phyloP scores from a whole-genome alignment of 1,140 invertebrate species.

The Pteromalus puparum region DNA sequence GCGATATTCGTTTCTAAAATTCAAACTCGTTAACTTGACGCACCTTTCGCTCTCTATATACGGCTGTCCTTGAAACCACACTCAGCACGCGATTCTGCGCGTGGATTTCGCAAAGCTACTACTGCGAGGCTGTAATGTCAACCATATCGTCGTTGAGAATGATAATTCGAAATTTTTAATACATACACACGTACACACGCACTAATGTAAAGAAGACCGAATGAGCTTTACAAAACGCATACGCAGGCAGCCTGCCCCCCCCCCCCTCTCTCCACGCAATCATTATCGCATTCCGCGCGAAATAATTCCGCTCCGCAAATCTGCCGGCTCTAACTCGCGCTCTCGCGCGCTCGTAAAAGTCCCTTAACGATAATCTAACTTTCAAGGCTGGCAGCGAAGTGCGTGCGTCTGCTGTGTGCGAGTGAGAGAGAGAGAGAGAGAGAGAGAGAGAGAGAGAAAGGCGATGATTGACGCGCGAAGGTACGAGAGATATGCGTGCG shows the following conservation, averaged over 20 bases:
- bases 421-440: neutral
- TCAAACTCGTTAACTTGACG: no score
- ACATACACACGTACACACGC: no score
- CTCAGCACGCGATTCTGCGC: neutral
- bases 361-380: slow-evolving; percentile 47
- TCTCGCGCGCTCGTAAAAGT: slow-evolving; percentile 58
- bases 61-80: neutral
- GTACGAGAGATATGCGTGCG: slow-evolving; percentile 51
- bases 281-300: slow-evolving; percentile 35
- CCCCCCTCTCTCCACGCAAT: neutral
- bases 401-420: neutral
- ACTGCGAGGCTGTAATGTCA: neutral
- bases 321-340: slow-evolving; percentile 48
- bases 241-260: neutral
- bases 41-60: slow-evolving; percentile 1
- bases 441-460: slow-evolving; percentile 59
- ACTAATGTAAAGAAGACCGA: neutral
- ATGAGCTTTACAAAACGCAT: neutral
- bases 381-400: slow-evolving; percentile 51
- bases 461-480: slow-evolving; percentile 64
- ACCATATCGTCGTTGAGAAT: neutral
- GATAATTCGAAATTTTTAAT: neutral
- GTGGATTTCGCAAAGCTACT: neutral
- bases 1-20: no score
- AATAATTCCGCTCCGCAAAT: slow-evolving; percentile 40